These are phyloP conservation scores for Bombus balteatus DNA, from an alignment of 1,140 invertebrate genomes.

Conservation along the genomic window DNA sequence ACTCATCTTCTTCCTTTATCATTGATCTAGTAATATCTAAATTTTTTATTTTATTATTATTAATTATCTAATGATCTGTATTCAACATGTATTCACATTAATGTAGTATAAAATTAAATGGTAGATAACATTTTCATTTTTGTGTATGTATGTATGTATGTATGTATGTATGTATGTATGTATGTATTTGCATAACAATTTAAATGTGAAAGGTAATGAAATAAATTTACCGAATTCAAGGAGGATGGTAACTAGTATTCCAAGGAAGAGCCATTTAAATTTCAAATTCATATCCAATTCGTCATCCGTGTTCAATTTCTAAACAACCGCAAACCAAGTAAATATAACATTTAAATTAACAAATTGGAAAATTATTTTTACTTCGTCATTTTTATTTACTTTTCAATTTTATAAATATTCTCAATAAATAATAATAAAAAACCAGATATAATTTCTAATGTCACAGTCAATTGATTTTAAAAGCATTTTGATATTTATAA, in stretches of 20 bases:
- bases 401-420: not conserved
- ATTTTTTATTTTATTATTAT: not conserved
- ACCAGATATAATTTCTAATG: not conserved
- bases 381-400: not conserved
- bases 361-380: not conserved
- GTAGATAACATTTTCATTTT: not conserved
- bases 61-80: not conserved
- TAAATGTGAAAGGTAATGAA: not conserved
- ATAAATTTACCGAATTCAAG: conserved; percentile 76
- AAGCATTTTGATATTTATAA: not conserved
- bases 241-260: conserved; percentile 78
- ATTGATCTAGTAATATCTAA: conserved; percentile 72
- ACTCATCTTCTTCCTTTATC: conserved; percentile 66
- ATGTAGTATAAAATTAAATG: not conserved
- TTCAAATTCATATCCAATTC: conserved; percentile 81
- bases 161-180: too few species aligned
- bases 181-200: not conserved
- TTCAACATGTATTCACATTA: not conserved
- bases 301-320: conserved; percentile 74
- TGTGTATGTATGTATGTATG: not conserved
- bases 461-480: not conserved
- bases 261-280: conserved; percentile 77
- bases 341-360: not conserved
- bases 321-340: not conserved
- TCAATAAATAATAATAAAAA: too few species aligned